These are phyloP conservation scores for Hydrolagus colliei DNA, from an alignment of 2,797 vertebrate species.

Conservation along the genomic window DNA sequence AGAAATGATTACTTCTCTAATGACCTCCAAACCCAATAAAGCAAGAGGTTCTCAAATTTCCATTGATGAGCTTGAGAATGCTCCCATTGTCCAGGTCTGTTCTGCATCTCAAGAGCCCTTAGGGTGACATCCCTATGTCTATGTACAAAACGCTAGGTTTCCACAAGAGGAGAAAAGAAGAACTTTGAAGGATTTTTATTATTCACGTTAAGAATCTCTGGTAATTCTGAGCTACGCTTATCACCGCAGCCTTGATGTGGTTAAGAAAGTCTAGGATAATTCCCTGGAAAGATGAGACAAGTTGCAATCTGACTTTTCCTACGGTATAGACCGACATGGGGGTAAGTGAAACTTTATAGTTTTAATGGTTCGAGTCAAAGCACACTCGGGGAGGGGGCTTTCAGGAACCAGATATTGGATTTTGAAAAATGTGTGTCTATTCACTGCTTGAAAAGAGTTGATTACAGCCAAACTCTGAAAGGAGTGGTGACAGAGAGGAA, in stretches of 20 bases:
- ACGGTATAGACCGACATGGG: not conserved
- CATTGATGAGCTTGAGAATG: slow-evolving; percentile 50
- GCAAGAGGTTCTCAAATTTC: slow-evolving; percentile 60
- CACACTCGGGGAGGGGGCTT: too few relatives aligned
- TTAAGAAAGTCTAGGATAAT: slow-evolving; percentile 52
- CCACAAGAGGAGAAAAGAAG: slow-evolving; percentile 56
- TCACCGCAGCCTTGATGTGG: slow-evolving; percentile 59
- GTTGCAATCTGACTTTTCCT: slow-evolving; percentile 41
- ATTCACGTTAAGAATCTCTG: slow-evolving; percentile 38
- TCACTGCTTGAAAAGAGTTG: too few relatives aligned
- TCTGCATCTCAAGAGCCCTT: slow-evolving; percentile 43
- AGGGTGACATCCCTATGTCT: slow-evolving; percentile 54
- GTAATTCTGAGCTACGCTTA: slow-evolving; percentile 35
- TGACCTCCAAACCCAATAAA: slow-evolving; percentile 53
- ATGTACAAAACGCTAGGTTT: slow-evolving; percentile 45
- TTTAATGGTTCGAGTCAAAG: not conserved
- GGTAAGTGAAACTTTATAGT: not conserved
- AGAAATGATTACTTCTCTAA: slow-evolving; percentile 51
- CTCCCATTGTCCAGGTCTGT: slow-evolving; percentile 59
- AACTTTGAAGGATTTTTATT: slow-evolving; percentile 58
- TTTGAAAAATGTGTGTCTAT: too few relatives aligned
- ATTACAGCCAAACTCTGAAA: too few relatives aligned
- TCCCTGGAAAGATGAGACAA: slow-evolving; percentile 48
- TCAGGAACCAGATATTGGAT: too few relatives aligned
- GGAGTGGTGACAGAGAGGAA: too few relatives aligned